phyloP scores from a whole-genome alignment of 2,113 vertebrate species.

The Ptilonorhynchus violaceus region DNA sequence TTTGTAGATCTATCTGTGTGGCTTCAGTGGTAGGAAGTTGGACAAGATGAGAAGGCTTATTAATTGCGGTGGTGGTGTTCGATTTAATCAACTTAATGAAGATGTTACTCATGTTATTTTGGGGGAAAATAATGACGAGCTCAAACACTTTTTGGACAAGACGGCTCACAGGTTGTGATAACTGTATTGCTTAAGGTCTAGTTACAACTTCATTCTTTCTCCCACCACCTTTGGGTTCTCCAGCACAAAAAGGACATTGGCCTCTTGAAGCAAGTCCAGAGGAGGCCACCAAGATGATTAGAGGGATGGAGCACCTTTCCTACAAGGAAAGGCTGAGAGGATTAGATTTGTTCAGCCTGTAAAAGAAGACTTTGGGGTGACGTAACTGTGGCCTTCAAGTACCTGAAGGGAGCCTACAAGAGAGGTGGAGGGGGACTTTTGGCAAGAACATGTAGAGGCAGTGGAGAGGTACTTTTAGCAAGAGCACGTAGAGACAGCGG shows the following conservation, averaged over 20 bases:
- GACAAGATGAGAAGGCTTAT: constrained; percentile 91
- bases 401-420: background rate
- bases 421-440: background rate
- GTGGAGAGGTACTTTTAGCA: background rate
- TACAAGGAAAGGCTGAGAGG: accelerated
- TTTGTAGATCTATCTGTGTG: constrained; percentile 88
- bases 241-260: background rate
- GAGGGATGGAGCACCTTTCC: background rate
- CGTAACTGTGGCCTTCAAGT: background rate
- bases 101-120: constrained; percentile 93
- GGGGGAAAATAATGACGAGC: constrained; percentile 83
- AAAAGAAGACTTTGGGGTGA: background rate
- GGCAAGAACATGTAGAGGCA: background rate
- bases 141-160: constrained; percentile 85
- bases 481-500: background rate
- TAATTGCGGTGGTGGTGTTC: constrained; percentile 88
- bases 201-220: background rate
- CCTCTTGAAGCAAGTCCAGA: background rate
- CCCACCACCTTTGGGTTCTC: background rate
- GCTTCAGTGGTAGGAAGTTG: constrained; percentile 85
- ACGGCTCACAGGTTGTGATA: constrained; percentile 82
- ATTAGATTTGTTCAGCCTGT: background rate
- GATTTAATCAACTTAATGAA: constrained; percentile 91
- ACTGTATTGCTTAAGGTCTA: background rate
- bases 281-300: background rate